phyloP scores from a whole-genome alignment of 35 echinoderm and acorn worm genomes.

The Holothuria glaberrima region DNA sequence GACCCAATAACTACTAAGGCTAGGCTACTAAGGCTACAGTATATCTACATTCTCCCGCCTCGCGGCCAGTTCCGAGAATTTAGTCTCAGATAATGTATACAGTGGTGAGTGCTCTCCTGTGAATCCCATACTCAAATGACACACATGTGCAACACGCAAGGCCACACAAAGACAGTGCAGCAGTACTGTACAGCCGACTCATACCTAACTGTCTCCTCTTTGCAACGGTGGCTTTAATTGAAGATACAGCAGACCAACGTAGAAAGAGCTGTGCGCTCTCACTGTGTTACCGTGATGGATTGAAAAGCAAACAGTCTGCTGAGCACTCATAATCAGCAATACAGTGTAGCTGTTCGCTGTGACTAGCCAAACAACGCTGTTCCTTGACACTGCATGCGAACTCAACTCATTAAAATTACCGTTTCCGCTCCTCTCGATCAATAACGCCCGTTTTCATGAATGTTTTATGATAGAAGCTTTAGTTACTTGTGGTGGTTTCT shows the following conservation, averaged over 20 bases:
- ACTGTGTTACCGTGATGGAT: slow-evolving; percentile 47
- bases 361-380: slow-evolving; percentile 47
- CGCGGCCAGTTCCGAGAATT: no score
- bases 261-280: background rate
- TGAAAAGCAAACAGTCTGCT: slow-evolving; percentile 53
- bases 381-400: slow-evolving; percentile 57
- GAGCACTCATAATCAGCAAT: slow-evolving; percentile 58
- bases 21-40: no score
- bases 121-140: no score
- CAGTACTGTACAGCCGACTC: background rate
- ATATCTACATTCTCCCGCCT: no score
- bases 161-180: background rate
- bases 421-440: slow-evolving; percentile 61
- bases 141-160: no score
- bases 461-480: slow-evolving; percentile 63
- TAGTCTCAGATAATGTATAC: no score
- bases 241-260: slow-evolving; percentile 13
- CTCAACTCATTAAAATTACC: slow-evolving; percentile 68
- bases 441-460: slow-evolving; percentile 67
- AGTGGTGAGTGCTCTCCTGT: no score
- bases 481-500: slow-evolving; percentile 59
- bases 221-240: slow-evolving; percentile 42
- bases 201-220: background rate
- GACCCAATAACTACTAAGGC: no score
- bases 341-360: slow-evolving; percentile 39